Percentiles rank a stretch among this genome's conserved stretches.
phyloP scores from a whole-genome alignment of 2,113 vertebrate genomes.

The Gadus macrocephalus region DNA sequence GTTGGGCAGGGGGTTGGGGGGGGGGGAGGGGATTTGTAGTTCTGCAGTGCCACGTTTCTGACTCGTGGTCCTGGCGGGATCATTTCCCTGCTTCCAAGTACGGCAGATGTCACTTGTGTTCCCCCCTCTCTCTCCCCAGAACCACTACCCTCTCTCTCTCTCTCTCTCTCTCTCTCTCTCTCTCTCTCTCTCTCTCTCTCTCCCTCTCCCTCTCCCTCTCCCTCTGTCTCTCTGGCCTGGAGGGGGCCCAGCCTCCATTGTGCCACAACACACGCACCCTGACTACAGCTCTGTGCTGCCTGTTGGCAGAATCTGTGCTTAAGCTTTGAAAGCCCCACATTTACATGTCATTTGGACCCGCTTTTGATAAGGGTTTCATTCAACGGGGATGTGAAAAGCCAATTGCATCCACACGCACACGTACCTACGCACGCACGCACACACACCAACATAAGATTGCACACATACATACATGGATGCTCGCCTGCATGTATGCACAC shows the following conservation, averaged over 20 bases:
- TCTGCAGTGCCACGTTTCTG: background rate
- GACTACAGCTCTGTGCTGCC: constrained; percentile 29
- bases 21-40: constrained; percentile 9
- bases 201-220: no score
- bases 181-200: no score
- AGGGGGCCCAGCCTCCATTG: constrained; percentile 43
- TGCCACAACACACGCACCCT: constrained; percentile 33
- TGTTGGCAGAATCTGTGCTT: constrained; percentile 28
- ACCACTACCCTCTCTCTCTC: background rate
- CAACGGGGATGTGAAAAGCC: constrained; percentile 35
- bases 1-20: background rate
- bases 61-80: constrained; percentile 44
- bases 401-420: constrained; percentile 5
- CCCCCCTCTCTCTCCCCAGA: constrained; percentile 35
- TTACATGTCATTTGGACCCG: constrained; percentile 45
- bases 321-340: constrained; percentile 42
- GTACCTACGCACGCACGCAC: background rate
- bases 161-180: no score
- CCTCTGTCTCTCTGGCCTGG: constrained; percentile 1
- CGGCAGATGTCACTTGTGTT: constrained; percentile 67
- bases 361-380: constrained; percentile 46
- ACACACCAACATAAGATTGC: background rate
- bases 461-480: background rate
- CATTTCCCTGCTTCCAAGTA: constrained; percentile 51
- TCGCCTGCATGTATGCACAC: no score